Percentiles rank a stretch among this genome's conserved stretches.
Conservation (phyloP, 2,797 vertebrate species). For the Sciurus vulgaris region DNA sequence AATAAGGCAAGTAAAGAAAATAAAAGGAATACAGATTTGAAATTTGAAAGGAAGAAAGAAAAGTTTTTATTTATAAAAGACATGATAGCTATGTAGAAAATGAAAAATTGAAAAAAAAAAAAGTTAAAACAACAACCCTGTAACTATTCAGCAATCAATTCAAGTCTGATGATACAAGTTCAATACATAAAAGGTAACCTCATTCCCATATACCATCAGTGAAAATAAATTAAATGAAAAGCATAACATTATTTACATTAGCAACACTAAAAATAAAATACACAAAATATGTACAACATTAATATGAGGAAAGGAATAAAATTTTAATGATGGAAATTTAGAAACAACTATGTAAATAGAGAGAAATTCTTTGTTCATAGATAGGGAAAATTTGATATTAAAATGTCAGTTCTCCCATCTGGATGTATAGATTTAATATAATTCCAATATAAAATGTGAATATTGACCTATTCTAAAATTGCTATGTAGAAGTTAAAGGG, state of each 20-base stretch:
- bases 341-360: not conserved
- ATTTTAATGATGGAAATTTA: not conserved
- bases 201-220: not conserved
- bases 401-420: no score
- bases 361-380: no score
- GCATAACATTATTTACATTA: not conserved
- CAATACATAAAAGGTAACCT: not conserved
- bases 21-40: not conserved
- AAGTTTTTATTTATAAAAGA: not conserved
- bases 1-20: not conserved
- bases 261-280: not conserved
- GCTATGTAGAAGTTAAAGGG: not conserved
- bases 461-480: not conserved
- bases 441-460: not conserved
- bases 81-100: not conserved
- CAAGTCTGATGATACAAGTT: not conserved
- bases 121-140: not conserved
- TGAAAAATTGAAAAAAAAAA: not conserved
- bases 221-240: not conserved
- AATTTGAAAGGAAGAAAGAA: not conserved
- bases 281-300: not conserved
- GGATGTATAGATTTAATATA: not conserved
- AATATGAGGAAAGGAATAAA: not conserved
- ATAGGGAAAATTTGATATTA: no score
- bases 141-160: not conserved